Conservation (phyloP, 2,797 vertebrate species). For the Manis crassicaudata region DNA sequence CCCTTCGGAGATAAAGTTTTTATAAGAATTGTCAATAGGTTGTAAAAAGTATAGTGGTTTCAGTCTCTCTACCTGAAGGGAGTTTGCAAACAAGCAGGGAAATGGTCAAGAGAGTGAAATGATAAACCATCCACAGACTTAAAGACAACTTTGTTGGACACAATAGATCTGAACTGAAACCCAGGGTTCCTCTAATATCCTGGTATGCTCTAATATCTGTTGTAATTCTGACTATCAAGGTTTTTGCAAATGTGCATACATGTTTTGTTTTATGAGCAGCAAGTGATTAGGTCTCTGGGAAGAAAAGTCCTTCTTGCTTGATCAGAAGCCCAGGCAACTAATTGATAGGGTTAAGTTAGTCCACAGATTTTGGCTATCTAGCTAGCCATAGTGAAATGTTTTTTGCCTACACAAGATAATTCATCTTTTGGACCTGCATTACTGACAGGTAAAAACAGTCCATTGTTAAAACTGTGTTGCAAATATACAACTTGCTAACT, state of each 20-base stretch:
- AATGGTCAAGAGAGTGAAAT: neutral
- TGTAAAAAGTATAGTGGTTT: conserved; percentile 34
- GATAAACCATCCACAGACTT: neutral
- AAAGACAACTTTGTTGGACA: neutral
- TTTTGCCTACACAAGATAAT: neutral
- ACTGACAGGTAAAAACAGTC: neutral
- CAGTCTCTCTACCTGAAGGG: neutral
- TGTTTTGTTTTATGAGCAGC: neutral
- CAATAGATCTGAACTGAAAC: neutral
- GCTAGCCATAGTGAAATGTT: neutral
- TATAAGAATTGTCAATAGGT: neutral
- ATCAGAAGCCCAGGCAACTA: neutral
- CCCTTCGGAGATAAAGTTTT: neutral
- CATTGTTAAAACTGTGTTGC: conserved; percentile 37
- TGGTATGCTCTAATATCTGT: neutral
- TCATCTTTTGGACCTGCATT: neutral
- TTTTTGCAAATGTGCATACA: neutral
- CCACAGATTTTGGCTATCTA: neutral
- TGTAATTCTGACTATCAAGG: neutral
- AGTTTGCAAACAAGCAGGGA: neutral
- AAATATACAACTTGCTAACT: conserved; percentile 73
- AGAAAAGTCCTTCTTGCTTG: neutral
- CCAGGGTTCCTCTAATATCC: neutral
- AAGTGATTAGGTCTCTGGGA: neutral
- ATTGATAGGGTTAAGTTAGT: neutral